Percentiles rank a stretch among this genome's conserved stretches.
Conservation (phyloP, 1,140 invertebrate genomes). For the Eubasilissa regina region DNA sequence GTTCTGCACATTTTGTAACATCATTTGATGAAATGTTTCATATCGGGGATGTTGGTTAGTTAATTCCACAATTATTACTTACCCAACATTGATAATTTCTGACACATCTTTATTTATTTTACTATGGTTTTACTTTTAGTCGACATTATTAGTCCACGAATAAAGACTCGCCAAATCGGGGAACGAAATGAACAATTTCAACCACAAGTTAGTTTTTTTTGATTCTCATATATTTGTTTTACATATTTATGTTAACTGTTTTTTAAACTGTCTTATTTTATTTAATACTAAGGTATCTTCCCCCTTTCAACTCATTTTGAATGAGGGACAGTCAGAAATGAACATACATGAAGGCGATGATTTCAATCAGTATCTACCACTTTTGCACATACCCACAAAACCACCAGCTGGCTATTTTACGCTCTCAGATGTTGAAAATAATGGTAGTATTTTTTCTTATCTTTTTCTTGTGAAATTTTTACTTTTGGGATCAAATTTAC, state of each 20-base stretch:
- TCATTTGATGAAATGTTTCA: slow-evolving; percentile 74
- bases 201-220: slow-evolving; percentile 71
- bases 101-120: slow-evolving; percentile 5
- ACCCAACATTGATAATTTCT: background rate
- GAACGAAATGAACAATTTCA: slow-evolving; percentile 74
- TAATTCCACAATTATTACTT: background rate
- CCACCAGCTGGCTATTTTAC: slow-evolving; percentile 70
- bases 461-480: background rate
- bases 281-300: slow-evolving; percentile 68
- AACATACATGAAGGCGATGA: slow-evolving; percentile 72
- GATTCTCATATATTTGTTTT: background rate
- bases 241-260: background rate
- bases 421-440: slow-evolving; percentile 69
- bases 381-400: slow-evolving; percentile 76
- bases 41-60: slow-evolving; percentile 77
- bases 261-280: background rate
- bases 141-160: slow-evolving; percentile 75
- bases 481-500: too few species aligned
- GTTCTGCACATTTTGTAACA: slow-evolving; percentile 73
- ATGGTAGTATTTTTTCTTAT: slow-evolving; percentile 51
- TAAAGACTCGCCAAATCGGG: slow-evolving; percentile 71
- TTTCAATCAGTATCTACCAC: slow-evolving; percentile 66
- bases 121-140: slow-evolving; percentile 68
- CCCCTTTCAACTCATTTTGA: slow-evolving; percentile 74
- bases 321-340: slow-evolving; percentile 74